Evolutionary conservation across 2,797 vertebrate species (phyloP).

Genomic region (Tenualosa thibaudeaui): DNA sequence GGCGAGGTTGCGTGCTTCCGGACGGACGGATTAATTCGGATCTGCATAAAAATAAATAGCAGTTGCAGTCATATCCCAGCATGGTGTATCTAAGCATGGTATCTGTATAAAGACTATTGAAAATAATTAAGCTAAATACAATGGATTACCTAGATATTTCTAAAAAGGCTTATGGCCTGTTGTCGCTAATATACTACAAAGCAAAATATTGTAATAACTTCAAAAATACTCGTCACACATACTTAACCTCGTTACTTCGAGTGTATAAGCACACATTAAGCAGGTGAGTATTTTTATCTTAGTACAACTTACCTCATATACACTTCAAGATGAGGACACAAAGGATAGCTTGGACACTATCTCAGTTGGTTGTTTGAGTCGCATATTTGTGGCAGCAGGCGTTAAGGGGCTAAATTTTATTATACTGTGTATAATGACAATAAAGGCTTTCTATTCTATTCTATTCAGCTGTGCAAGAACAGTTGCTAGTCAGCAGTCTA

Average conservation of each 20-base stretch:
- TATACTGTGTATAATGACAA: too few relatives aligned
- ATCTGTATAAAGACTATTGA: slow-evolving; percentile 11
- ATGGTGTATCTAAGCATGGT: slow-evolving; percentile 20
- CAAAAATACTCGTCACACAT: slow-evolving; percentile 30
- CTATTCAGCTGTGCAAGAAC: too few relatives aligned
- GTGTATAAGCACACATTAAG: too few relatives aligned
- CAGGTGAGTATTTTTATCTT: too few relatives aligned
- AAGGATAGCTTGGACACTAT: too few relatives aligned
- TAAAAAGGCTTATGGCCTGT: slow-evolving; percentile 24
- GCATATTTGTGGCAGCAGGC: too few relatives aligned
- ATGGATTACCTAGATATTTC: slow-evolving; percentile 1
- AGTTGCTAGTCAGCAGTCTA: too few relatives aligned
- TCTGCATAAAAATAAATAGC: slow-evolving; percentile 37
- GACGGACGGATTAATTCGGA: slow-evolving; percentile 28
- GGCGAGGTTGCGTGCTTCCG: slow-evolving; percentile 27
- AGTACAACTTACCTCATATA: too few relatives aligned
- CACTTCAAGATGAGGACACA: too few relatives aligned
- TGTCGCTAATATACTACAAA: slow-evolving; percentile 37
- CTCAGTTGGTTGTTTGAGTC: too few relatives aligned
- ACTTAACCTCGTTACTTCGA: background rate
- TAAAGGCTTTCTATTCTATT: too few relatives aligned
- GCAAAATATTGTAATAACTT: slow-evolving; percentile 29
- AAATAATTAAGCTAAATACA: slow-evolving; percentile 15
- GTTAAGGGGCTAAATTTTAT: too few relatives aligned
- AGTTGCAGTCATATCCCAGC: background rate